A percentile compares a stretch with the other conserved stretches of the same genome.
These are phyloP conservation scores for Triplophysa dalaica DNA, from an alignment of 2,113 vertebrate genomes.

Conservation along the genomic window DNA sequence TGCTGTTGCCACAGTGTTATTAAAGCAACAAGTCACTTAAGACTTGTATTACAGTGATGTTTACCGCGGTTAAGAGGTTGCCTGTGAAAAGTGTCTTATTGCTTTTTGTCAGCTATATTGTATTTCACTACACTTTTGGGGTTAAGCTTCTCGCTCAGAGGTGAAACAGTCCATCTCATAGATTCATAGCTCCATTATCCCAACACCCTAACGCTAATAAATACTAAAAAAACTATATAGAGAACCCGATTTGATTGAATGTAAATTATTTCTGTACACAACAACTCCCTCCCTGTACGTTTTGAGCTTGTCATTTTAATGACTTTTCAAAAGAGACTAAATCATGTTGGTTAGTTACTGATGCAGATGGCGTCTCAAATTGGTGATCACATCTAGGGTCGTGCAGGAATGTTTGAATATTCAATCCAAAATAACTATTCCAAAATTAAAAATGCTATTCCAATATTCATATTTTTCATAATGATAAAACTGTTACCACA, in stretches of 20 bases:
- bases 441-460: too few species aligned
- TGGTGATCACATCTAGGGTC: constrained; percentile 39
- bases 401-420: too few species aligned
- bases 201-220: neutral
- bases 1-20: too few species aligned
- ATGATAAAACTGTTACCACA: too few species aligned
- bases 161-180: neutral
- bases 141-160: neutral
- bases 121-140: neutral
- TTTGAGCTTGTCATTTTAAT: constrained; percentile 63
- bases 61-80: neutral
- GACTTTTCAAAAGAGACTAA: constrained; percentile 59
- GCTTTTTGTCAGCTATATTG: neutral
- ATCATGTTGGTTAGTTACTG: constrained; percentile 51
- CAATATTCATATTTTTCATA: too few species aligned
- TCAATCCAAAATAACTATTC: too few species aligned
- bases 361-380: constrained; percentile 62
- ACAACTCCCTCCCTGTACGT: neutral
- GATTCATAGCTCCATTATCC: neutral
- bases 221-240: neutral
- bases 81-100: too few species aligned
- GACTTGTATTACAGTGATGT: too few species aligned
- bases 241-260: neutral
- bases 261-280: neutral
- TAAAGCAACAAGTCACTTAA: too few species aligned